Conservation (phyloP, 37 sponge, comb jelly and placozoan genomes). For the Beroe forskalii region DNA sequence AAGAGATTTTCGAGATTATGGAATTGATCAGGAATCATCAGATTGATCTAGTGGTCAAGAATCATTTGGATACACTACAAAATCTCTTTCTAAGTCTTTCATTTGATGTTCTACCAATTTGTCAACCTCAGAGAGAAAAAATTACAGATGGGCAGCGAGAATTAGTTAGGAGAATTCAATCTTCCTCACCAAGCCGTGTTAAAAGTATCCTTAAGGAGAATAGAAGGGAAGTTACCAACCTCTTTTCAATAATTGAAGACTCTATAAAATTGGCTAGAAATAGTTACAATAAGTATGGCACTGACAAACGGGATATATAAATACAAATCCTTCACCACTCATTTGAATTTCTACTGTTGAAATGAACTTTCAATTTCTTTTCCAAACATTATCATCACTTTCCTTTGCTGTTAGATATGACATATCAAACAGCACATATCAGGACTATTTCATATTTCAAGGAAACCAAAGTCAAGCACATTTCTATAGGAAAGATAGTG, state of each 20-base stretch:
- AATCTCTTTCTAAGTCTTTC: slow-evolving; percentile 1
- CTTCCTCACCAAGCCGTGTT: background rate
- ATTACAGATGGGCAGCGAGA: background rate
- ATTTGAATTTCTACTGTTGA: background rate
- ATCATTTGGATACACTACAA: background rate
- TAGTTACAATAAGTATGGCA: background rate
- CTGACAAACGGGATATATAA: background rate
- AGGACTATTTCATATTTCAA: background rate
- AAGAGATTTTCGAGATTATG: background rate
- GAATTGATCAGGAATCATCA: background rate
- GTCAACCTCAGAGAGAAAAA: background rate
- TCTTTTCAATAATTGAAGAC: background rate
- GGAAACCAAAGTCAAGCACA: background rate
- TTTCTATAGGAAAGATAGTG: background rate
- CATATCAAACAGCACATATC: background rate
- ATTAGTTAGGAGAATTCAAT: background rate
- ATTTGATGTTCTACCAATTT: slow-evolving; percentile 12
- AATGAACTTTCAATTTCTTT: background rate
- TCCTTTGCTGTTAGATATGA: background rate
- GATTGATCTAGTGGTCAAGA: background rate
- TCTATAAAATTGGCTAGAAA: background rate
- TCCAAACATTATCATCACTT: too few relatives aligned
- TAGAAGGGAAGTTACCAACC: background rate
- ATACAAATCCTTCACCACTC: too few relatives aligned
- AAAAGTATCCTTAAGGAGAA: background rate